A percentile compares a stretch with the other conserved stretches of the same genome.
Evolutionary conservation across 2,113 vertebrate species (phyloP).

Genomic region (Pedetes capensis): DNA sequence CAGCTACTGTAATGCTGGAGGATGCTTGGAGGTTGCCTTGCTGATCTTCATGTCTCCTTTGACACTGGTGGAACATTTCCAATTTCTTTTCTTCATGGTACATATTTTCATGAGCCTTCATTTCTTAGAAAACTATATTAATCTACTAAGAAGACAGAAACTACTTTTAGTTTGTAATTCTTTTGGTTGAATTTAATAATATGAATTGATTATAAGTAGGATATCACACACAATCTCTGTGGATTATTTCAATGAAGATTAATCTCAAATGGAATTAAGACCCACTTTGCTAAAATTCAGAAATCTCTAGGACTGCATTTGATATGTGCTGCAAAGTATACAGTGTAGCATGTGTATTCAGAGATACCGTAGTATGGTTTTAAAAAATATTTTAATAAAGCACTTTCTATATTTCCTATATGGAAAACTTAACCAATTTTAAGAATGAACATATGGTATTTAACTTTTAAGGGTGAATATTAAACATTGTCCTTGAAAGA

Average conservation of each 20-base stretch:
- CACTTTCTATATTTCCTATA: not conserved
- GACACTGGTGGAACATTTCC: not conserved
- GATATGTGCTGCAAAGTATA: not conserved
- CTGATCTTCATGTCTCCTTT: not conserved
- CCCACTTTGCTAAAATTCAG: not conserved
- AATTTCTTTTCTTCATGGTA: not conserved
- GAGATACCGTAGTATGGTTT: not conserved
- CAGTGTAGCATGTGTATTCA: not conserved
- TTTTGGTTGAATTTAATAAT: not conserved
- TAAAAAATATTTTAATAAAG: slow-evolving; percentile 17
- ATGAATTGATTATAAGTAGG: not conserved
- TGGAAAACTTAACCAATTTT: not conserved
- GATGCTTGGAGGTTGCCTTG: not conserved
- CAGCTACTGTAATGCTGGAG: not conserved
- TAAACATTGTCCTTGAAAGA: not conserved
- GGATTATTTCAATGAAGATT: not conserved
- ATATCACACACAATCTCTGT: not conserved
- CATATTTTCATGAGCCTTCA: not conserved
- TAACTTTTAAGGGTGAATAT: not conserved
- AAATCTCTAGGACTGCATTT: not conserved
- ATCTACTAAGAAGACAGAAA: not conserved
- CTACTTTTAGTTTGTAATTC: not conserved
- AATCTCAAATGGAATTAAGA: not conserved
- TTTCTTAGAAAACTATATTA: not conserved
- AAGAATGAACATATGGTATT: not conserved